phyloP scores from a whole-genome alignment of 2,797 vertebrate species.

The Pteropus rufus region DNA sequence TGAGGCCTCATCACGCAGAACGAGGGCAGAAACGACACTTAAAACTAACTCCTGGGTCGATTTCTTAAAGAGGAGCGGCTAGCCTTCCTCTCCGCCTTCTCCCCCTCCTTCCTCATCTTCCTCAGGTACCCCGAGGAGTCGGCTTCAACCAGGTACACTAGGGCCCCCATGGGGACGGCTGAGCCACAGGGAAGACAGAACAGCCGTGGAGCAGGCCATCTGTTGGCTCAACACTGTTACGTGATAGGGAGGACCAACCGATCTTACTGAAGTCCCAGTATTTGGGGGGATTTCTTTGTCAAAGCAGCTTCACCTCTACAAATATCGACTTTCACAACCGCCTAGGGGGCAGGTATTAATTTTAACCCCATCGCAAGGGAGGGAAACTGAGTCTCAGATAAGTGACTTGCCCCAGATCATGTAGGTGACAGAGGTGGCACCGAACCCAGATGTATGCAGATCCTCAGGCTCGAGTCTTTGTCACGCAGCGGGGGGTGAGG shows the following conservation, averaged over 20 bases:
- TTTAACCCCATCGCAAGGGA: not conserved
- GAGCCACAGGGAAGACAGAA: not conserved
- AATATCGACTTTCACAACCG: not conserved
- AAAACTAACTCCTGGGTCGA: not conserved
- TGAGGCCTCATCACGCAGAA: not conserved
- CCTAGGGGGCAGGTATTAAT: not conserved
- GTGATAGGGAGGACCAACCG: not conserved
- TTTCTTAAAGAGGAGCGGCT: not conserved
- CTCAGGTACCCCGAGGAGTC: not conserved
- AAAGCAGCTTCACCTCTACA: not conserved
- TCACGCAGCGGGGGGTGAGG: not conserved
- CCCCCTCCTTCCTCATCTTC: not conserved
- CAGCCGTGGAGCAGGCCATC: not conserved
- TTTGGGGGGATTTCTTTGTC: not conserved
- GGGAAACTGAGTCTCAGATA: not conserved
- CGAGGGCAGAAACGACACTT: not conserved
- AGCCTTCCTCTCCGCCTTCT: not conserved
- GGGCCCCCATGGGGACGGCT: not conserved
- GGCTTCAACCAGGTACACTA: rapidly evolving
- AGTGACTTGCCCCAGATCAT: not conserved
- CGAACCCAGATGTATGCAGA: not conserved
- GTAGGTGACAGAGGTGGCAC: not conserved
- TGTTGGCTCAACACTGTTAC: rapidly evolving
- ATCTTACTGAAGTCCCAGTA: not conserved
- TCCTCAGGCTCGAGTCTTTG: not conserved